These are phyloP conservation scores for Schlechtendalia chinensis DNA, from an alignment of 1,140 invertebrate genomes.

Conservation along the genomic window DNA sequence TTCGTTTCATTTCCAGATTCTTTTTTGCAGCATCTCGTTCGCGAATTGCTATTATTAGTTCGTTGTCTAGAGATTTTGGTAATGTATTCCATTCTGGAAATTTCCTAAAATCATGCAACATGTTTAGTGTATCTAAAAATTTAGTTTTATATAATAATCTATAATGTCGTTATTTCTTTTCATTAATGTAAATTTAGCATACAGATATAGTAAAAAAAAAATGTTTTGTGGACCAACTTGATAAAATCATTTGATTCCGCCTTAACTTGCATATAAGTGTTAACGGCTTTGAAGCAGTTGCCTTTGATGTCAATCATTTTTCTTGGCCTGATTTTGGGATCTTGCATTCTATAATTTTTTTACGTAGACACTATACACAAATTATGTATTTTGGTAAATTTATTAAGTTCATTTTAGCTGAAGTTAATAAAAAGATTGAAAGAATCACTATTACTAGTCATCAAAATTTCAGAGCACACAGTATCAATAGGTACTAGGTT, in stretches of 20 bases:
- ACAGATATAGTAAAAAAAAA: background rate
- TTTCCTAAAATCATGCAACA: constrained; percentile 2
- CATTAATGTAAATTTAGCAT: too few relatives aligned
- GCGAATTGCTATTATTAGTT: constrained; percentile 6
- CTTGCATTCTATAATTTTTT: constrained; percentile 25
- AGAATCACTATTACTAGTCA: background rate
- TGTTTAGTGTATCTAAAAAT: too few relatives aligned
- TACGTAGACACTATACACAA: background rate
- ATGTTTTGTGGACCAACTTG: constrained; percentile 18
- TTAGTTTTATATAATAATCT: too few relatives aligned
- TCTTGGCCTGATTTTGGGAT: background rate
- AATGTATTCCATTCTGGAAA: constrained; percentile 26
- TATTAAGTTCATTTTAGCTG: background rate
- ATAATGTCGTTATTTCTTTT: too few relatives aligned
- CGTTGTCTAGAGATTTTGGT: background rate
- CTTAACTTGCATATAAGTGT: constrained; percentile 5
- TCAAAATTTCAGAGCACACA: background rate
- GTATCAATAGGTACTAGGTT: too few relatives aligned
- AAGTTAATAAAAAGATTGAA: background rate
- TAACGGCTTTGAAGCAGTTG: background rate
- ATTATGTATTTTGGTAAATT: background rate
- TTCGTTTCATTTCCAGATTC: constrained; percentile 3
- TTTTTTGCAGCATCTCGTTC: constrained; percentile 6
- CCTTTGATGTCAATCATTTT: constrained; percentile 22
- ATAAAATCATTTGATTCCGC: constrained; percentile 11